Percentiles rank a stretch among this genome's conserved stretches.
phyloP scores from a whole-genome alignment of 2,797 vertebrate genomes.

The Karalla daura region DNA sequence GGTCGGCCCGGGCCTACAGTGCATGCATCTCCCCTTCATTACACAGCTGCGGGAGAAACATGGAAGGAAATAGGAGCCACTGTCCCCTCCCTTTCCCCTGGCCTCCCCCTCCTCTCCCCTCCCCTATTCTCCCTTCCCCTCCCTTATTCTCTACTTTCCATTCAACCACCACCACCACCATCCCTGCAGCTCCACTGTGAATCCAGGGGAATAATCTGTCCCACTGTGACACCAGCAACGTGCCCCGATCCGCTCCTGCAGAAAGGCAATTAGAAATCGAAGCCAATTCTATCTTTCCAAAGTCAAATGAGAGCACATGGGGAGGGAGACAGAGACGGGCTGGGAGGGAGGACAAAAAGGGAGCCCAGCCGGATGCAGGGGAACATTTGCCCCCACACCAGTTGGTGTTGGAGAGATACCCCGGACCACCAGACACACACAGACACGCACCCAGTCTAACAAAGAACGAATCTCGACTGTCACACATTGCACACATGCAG shows the following conservation, averaged over 20 bases:
- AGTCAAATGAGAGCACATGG: neutral
- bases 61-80: slow-evolving; percentile 70
- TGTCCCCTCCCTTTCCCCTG: slow-evolving; percentile 59
- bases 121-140: slow-evolving; percentile 66
- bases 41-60: slow-evolving; percentile 65
- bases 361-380: slow-evolving; percentile 51
- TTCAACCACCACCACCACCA: slow-evolving; percentile 58
- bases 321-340: neutral
- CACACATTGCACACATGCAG: too few relatives aligned
- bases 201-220: slow-evolving; percentile 55
- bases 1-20: slow-evolving; percentile 36
- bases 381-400: slow-evolving; percentile 59
- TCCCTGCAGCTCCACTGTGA: slow-evolving; percentile 73
- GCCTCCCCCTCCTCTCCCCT: slow-evolving; percentile 59
- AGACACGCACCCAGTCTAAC: too few relatives aligned
- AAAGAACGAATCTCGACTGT: slow-evolving; percentile 70
- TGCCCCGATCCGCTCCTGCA: neutral
- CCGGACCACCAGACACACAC: slow-evolving; percentile 49
- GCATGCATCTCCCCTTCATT: slow-evolving; percentile 50
- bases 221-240: slow-evolving; percentile 22
- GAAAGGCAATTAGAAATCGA: slow-evolving; percentile 7
- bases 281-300: slow-evolving; percentile 4
- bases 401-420: slow-evolving; percentile 60
- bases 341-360: slow-evolving; percentile 4
- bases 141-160: slow-evolving; percentile 74